Evolutionary conservation across 2,888 invertebrate genomes (phyloP).

Genomic region (Heteromurus nitidus): DNA sequence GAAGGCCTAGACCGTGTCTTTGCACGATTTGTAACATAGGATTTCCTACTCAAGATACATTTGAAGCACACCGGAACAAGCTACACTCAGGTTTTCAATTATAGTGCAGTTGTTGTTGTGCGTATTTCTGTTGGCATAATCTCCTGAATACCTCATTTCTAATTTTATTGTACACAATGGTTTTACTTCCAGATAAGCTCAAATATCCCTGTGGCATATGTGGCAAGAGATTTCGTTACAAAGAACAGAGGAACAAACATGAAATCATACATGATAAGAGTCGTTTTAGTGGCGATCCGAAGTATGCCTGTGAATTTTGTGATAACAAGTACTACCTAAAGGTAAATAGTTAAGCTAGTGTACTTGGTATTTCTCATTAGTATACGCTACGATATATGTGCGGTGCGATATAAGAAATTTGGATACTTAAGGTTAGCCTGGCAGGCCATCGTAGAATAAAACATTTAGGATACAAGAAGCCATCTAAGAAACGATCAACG

Average conservation of each 20-base stretch:
- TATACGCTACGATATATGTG: neutral
- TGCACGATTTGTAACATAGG: conserved; percentile 23
- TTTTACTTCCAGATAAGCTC: neutral
- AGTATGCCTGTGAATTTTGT: conserved; percentile 32
- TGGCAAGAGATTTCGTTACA: conserved; percentile 33
- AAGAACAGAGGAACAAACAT: conserved; percentile 12
- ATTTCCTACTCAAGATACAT: conserved; percentile 28
- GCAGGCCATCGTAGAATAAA: neutral
- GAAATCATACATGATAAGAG: conserved; percentile 26
- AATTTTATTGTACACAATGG: too few relatives aligned
- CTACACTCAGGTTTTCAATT: neutral
- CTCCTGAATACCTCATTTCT: too few relatives aligned
- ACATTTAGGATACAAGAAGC: conserved; percentile 26
- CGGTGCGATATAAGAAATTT: too few relatives aligned
- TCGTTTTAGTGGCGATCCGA: conserved; percentile 35
- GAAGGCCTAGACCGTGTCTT: too few relatives aligned
- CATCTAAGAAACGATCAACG: neutral
- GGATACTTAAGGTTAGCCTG: conserved; percentile 8
- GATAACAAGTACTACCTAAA: conserved; percentile 42
- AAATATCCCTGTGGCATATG: conserved; percentile 28
- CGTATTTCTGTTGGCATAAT: too few relatives aligned
- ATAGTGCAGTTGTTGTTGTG: neutral
- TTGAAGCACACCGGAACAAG: conserved; percentile 1
- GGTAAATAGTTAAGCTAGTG: neutral
- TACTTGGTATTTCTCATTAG: neutral